phyloP scores from a whole-genome alignment of 1,140 invertebrate species.

The Penaeus vannamei region DNA sequence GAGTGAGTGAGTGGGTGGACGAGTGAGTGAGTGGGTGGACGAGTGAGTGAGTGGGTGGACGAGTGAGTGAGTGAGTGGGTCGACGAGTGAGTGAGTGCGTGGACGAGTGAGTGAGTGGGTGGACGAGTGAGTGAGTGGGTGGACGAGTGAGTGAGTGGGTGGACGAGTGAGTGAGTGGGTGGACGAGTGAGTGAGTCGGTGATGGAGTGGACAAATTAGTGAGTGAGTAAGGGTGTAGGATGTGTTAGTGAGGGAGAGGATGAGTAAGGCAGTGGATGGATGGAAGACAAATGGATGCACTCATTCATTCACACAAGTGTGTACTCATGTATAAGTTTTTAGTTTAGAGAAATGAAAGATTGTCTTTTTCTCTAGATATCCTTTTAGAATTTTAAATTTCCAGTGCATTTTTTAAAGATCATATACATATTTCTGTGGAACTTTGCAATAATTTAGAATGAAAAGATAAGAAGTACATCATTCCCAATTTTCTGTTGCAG shows the following conservation, averaged over 20 bases:
- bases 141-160: no score
- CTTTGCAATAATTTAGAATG: no score
- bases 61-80: no score
- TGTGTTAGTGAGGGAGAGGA: not conserved
- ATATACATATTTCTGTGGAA: not conserved
- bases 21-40: not conserved
- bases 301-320: no score
- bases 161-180: not conserved
- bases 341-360: no score
- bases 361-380: no score
- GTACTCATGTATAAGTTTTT: no score
- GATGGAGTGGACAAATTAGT: not conserved
- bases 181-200: no score
- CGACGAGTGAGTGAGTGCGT: not conserved
- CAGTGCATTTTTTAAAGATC: not conserved
- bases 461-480: not conserved
- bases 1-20: not conserved
- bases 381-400: no score
- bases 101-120: not conserved
- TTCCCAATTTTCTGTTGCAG: conserved; percentile 71
- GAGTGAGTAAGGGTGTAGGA: conserved; percentile 14
- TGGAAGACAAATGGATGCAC: no score
- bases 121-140: not conserved
- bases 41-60: no score
- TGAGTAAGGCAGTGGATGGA: no score